Conservation (phyloP, 1,140 invertebrate species). For the Platyscapa corneri region DNA sequence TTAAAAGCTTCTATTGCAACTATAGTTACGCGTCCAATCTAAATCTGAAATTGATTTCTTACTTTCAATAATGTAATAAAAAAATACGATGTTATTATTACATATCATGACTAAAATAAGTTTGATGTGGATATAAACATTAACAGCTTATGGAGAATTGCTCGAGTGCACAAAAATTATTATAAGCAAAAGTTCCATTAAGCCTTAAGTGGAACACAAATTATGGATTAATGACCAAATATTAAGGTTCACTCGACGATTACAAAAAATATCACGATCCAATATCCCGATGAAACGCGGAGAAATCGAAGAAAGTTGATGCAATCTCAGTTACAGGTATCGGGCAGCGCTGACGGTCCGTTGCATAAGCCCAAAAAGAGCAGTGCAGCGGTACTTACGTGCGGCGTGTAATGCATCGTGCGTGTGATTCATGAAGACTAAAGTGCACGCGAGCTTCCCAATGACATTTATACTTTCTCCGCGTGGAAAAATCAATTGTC, state of each 20-base stretch:
- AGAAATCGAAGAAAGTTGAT: background rate
- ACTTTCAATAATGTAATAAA: too few relatives aligned
- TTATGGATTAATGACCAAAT: background rate
- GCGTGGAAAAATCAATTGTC: constrained; percentile 46
- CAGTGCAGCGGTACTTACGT: constrained; percentile 58
- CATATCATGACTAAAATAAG: background rate
- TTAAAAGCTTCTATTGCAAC: background rate
- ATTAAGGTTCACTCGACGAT: background rate
- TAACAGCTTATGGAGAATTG: too few relatives aligned
- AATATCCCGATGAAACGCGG: too few relatives aligned
- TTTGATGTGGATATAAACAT: too few relatives aligned
- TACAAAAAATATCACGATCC: background rate
- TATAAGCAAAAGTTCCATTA: background rate
- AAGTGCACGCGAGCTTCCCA: constrained; percentile 59
- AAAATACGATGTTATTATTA: too few relatives aligned
- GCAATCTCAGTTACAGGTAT: too few relatives aligned
- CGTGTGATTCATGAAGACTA: constrained; percentile 64
- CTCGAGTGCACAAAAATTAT: background rate
- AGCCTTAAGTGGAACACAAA: background rate
- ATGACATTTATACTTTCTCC: constrained; percentile 71
- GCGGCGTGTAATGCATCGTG: constrained; percentile 66
- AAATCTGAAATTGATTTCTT: too few relatives aligned
- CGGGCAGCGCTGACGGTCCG: background rate
- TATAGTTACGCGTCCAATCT: background rate
- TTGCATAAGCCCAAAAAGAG: background rate